Conservation (phyloP, 23 tunicate genomes). For the Trididemnum clinides region DNA sequence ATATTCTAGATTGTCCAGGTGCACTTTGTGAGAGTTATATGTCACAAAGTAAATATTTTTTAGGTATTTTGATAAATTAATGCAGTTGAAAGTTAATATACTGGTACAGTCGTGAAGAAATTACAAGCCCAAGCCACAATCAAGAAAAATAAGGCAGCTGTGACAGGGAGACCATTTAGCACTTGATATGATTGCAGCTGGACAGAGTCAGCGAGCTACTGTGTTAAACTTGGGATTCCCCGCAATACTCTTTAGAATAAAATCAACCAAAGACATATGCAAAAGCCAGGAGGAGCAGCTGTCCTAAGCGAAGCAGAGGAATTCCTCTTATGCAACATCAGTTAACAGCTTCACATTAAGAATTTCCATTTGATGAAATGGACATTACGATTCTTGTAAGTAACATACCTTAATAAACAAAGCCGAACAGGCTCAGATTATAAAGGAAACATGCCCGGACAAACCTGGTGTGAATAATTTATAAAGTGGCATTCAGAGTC, state of each 20-base stretch:
- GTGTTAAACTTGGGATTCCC: neutral
- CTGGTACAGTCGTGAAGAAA: neutral
- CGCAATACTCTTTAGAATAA: neutral
- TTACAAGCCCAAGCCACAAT: neutral
- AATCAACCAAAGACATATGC: neutral
- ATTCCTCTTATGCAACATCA: neutral
- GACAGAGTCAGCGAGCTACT: neutral
- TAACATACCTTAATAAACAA: neutral
- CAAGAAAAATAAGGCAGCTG: neutral
- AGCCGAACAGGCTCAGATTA: neutral
- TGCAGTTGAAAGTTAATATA: neutral
- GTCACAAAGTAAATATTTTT: neutral
- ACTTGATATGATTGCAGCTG: neutral
- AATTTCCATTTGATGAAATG: neutral
- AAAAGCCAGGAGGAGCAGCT: neutral
- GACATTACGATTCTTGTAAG: neutral
- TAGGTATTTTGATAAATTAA: neutral
- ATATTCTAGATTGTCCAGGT: neutral
- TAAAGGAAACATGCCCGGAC: neutral
- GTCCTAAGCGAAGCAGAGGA: neutral
- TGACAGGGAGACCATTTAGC: neutral
- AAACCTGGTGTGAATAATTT: neutral
- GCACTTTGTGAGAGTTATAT: neutral
- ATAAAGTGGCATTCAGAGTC: neutral
- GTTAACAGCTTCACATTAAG: neutral